Percentiles rank a stretch among this genome's conserved stretches.
phyloP scores from a whole-genome alignment of 1,140 invertebrate genomes.

The Drosophila bocki region DNA sequence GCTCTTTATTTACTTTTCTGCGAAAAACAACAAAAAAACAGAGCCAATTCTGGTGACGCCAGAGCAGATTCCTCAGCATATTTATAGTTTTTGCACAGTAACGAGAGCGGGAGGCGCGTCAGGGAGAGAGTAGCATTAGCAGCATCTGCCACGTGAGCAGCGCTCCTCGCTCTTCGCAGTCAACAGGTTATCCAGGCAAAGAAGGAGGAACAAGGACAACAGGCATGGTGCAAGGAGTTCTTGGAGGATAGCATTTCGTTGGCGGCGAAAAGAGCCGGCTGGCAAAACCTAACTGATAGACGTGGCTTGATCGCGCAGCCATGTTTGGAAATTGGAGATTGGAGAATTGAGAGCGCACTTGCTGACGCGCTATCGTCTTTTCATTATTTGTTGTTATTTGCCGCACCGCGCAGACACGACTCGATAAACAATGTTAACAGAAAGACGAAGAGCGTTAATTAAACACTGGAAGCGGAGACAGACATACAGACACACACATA shows the following conservation, averaged over 20 bases:
- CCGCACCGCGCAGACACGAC: slow-evolving; percentile 47
- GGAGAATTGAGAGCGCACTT: slow-evolving; percentile 41
- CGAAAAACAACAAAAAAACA: slow-evolving; percentile 17
- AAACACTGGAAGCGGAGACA: slow-evolving; percentile 61
- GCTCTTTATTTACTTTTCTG: slow-evolving; percentile 12
- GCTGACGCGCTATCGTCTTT: slow-evolving; percentile 61
- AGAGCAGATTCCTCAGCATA: slow-evolving; percentile 37
- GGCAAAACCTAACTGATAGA: slow-evolving; percentile 37
- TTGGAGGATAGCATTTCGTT: slow-evolving; percentile 5
- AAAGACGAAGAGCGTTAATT: slow-evolving; percentile 65
- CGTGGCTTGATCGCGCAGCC: slow-evolving; percentile 76
- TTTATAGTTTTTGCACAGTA: slow-evolving; percentile 30
- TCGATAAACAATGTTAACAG: slow-evolving; percentile 69
- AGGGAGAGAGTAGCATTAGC: slow-evolving; percentile 13
- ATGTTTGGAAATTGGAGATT: slow-evolving; percentile 56
- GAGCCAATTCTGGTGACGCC: slow-evolving; percentile 31
- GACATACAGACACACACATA: slow-evolving; percentile 7
- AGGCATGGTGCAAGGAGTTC: slow-evolving; percentile 1
- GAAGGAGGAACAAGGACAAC: slow-evolving; percentile 14
- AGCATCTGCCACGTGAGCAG: slow-evolving; percentile 37
- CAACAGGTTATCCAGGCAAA: slow-evolving; percentile 31
- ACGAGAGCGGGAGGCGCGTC: slow-evolving; percentile 8
- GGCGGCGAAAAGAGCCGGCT: slow-evolving; percentile 6
- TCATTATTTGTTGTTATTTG: slow-evolving; percentile 45
- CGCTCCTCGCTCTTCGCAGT: not conserved